Conservation (phyloP, 2,797 vertebrate genomes). For the Poecile montanus region DNA sequence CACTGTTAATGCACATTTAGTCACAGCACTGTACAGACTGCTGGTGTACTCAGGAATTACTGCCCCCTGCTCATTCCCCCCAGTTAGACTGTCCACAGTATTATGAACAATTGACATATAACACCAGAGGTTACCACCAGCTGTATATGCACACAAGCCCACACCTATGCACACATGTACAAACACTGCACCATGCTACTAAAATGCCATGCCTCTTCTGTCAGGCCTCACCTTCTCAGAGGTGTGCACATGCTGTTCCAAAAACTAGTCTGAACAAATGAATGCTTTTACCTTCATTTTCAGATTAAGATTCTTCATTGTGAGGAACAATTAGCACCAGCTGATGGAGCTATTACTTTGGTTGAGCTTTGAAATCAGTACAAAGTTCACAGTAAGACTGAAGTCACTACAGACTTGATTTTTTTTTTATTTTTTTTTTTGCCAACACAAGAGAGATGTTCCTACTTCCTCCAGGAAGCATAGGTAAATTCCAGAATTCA, state of each 20-base stretch:
- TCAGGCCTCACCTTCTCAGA: neutral
- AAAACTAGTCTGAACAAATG: neutral
- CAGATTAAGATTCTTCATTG: neutral
- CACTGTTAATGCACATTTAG: neutral
- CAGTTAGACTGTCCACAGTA: neutral
- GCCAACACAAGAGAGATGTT: neutral
- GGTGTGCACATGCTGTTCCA: neutral
- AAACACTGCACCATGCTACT: neutral
- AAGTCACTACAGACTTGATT: neutral
- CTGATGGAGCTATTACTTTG: neutral
- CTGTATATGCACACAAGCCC: neutral
- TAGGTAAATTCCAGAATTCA: conserved; percentile 14
- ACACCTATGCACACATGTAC: rapidly evolving
- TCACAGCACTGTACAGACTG: neutral
- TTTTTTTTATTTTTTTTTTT: neutral
- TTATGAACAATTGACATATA: neutral
- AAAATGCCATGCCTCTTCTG: neutral
- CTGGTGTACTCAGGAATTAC: neutral
- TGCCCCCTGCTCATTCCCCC: neutral
- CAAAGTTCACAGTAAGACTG: neutral
- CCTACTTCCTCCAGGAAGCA: neutral
- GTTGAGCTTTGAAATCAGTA: neutral
- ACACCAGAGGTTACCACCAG: neutral
- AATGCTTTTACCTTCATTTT: neutral
- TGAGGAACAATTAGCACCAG: neutral